These are phyloP conservation scores for Catharus fuscescens DNA, from an alignment of 2,113 vertebrate species.

Conservation along the genomic window DNA sequence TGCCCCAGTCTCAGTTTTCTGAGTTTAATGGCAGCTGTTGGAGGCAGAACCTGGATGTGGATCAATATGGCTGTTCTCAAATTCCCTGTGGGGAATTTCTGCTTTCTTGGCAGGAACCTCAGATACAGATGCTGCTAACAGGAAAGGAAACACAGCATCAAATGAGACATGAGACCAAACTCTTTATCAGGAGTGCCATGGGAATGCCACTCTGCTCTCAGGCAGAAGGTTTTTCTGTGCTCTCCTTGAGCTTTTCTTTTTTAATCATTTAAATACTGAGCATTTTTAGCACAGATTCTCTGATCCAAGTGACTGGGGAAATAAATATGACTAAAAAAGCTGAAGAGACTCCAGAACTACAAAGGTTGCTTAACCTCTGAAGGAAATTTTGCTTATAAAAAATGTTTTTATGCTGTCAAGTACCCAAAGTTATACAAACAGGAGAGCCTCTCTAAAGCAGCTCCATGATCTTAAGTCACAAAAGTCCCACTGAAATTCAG, in stretches of 20 bases:
- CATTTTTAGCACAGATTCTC: not conserved
- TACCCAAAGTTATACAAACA: not conserved
- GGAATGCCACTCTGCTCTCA: not conserved
- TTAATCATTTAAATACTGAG: not conserved
- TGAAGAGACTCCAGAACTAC: not conserved
- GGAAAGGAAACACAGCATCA: not conserved
- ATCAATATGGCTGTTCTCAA: not conserved
- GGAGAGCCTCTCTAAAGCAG: not conserved
- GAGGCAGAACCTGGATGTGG: not conserved
- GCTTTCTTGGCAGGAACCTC: not conserved
- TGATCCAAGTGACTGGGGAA: not conserved
- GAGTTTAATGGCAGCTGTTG: not conserved
- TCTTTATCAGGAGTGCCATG: not conserved
- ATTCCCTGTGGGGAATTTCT: not conserved
- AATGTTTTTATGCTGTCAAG: not conserved
- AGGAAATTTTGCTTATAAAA: not conserved
- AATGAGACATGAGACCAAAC: not conserved
- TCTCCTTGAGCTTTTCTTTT: not conserved
- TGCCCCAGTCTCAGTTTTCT: not conserved
- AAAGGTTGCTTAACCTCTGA: not conserved
- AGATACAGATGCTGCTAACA: not conserved
- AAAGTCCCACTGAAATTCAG: not conserved
- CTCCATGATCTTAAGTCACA: not conserved
- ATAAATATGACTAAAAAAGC: not conserved
- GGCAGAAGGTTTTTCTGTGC: not conserved